These are phyloP conservation scores for Onychorhynchus coronatus DNA, from an alignment of 2,113 vertebrate genomes.

Conservation along the genomic window DNA sequence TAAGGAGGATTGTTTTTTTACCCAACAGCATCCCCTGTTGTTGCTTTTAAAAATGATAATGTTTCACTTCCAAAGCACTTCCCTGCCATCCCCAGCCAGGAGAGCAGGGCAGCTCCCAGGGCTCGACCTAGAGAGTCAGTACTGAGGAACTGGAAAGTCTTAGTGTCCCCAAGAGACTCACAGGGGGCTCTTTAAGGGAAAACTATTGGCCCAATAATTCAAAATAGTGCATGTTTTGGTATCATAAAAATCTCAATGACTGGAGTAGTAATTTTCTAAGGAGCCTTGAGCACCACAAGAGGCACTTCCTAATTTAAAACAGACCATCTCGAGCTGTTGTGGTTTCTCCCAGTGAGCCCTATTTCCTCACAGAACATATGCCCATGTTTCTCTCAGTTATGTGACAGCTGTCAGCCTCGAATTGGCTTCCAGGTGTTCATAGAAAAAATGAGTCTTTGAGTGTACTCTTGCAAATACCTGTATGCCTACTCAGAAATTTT, in stretches of 20 bases:
- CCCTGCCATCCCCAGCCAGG: accelerated
- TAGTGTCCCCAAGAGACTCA: not conserved
- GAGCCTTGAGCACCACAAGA: not conserved
- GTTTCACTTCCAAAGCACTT: not conserved
- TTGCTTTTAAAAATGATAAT: not conserved
- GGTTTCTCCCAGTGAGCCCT: not conserved
- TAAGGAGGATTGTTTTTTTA: not conserved
- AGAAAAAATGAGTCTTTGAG: not conserved
- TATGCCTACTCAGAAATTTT: not conserved
- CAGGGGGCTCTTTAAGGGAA: not conserved
- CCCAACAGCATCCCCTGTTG: constrained; percentile 25
- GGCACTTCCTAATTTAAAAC: not conserved
- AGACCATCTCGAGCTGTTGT: not conserved
- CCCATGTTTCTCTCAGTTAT: not conserved
- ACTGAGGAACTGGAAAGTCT: not conserved
- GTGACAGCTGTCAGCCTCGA: not conserved
- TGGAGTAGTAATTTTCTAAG: not conserved
- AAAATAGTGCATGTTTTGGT: not conserved
- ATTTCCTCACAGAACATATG: not conserved
- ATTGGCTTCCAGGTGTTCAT: not conserved
- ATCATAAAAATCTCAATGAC: not conserved
- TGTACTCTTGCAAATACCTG: not conserved
- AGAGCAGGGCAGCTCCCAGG: not conserved
- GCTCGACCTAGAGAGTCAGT: not conserved
- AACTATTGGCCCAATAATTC: not conserved